Base-by-base conservation (phyloP, 2,797 vertebrate genomes). In the Eleutherodactylus coqui region DNA sequence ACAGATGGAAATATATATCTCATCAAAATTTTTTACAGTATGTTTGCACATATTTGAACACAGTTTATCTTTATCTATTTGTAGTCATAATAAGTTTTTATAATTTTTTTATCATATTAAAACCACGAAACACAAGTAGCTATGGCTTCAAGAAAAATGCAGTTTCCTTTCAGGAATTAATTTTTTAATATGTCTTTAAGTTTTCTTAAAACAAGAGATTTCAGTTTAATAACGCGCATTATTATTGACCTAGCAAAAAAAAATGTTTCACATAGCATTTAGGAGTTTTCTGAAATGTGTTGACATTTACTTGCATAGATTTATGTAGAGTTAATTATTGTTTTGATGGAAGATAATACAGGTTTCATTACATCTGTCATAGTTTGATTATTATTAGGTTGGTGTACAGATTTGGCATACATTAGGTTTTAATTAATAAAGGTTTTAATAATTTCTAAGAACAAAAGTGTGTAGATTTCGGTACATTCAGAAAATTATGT, bases 281-380 rank as follows among this genome's bases (percentile, higher is more conserved):
- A 70, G 70, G 29, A 81, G 17, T 53, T 36, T 38, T 51, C 21
- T 69, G 29, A 82, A 82, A 82, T 81, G 24, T 69, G 43, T 29
- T 81, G 79, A 70, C 79, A 82, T 82, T 82, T 82, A 36, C 62
- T 47, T 70, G 27, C 36, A 38, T 51, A 36, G 47, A 38, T 81
- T 67, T 70, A 47, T 34, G 60, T 32, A 51, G 27, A 70, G 53
- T 49, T 82, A 82, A 49, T n/a, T 29, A 53, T 49, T 70, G 29
- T 51, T 69, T 36, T 51, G 21, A 38, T 67, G 24, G 13, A 82
- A 70, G 77, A 49, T 70, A 64, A 64, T 81, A 45, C 5, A 69
- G 60, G 45, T 24, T 64, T 81, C 8, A 49, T 13, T 24, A 51
- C 4, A 17, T 47, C 58, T 47, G 9, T 47, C 17, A 80, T 47